Base-by-base conservation (phyloP, 2,113 vertebrate genomes). In the Ranitomeya imitator region DNA sequence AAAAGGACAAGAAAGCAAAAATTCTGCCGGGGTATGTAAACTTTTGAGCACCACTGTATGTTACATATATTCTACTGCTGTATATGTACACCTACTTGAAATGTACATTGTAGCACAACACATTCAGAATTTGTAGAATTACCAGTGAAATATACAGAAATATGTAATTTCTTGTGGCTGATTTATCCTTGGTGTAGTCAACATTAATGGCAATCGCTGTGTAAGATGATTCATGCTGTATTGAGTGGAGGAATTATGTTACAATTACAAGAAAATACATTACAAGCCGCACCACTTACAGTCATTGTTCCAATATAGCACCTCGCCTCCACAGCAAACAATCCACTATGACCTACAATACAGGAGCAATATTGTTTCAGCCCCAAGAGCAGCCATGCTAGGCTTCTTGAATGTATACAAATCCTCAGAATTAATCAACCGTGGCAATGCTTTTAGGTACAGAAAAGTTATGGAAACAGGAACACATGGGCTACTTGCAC, bases 231-330 rank as follows among this genome's bases (percentile, higher is more conserved):
- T 26, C 67, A 71, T 55, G 73, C 73, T 7, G 15, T 51, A 14
- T 21, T 6, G 52, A 54, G 51, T 79, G 52, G 10, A 6, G 76
- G 76, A 23, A 79, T 78, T 78, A 21, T 78, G 51, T 78, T 78
- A 78, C 76, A 55, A 79, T 21, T 51, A 79, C 21, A 31, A 1
- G 51, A 52, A 55, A 79, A 55, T 19, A 54, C 21, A 79, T 79
- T 79, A 52, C 76, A 79, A 79, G 51, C 51, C 76, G 14, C 23
- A 19, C 19, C 76, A 79, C 76, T 79, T 79, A n/a, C 21, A 79
- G 76, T 55, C 76, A n/a, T 79, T 52, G 76, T 79, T 79, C 18
- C 52, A 79, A 23, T 79, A 23, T 79, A 54, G 76, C 76, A 79
- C 76, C 52, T 79, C 54, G 76, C 7, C 51, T n/a, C 9, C 76